These are phyloP conservation scores for Isotomurus palustris DNA, from an alignment of 2,888 invertebrate species.

Conservation along the genomic window DNA sequence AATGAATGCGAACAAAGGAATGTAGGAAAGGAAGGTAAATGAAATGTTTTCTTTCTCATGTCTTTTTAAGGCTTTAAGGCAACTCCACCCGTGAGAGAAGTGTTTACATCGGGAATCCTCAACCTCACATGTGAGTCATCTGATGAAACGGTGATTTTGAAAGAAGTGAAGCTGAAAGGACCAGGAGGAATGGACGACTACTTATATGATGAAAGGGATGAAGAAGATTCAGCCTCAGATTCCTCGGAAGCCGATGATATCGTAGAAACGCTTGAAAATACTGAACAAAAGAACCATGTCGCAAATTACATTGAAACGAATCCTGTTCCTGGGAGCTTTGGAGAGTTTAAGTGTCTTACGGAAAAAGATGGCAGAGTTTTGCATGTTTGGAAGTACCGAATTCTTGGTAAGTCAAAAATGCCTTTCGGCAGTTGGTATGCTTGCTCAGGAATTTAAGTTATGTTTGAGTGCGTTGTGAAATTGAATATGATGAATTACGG, in stretches of 20 bases:
- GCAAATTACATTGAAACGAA: slow-evolving; percentile 34
- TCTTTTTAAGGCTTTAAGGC: slow-evolving; percentile 23
- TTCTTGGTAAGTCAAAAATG: slow-evolving; percentile 36
- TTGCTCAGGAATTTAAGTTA: no score
- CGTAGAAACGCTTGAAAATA: slow-evolving; percentile 28
- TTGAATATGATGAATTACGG: no score
- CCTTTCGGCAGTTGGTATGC: background rate
- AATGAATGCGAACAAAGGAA: no score
- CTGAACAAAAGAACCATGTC: slow-evolving; percentile 29
- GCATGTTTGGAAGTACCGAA: slow-evolving; percentile 34
- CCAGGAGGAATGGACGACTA: slow-evolving; percentile 16
- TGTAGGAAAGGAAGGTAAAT: no score
- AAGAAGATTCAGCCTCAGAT: background rate
- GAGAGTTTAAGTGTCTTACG: slow-evolving; percentile 35
- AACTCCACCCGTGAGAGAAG: slow-evolving; percentile 21
- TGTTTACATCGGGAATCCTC: slow-evolving; percentile 26
- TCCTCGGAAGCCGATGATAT: slow-evolving; percentile 28
- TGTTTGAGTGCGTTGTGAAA: no score
- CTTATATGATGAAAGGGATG: slow-evolving; percentile 14
- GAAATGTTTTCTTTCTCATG: no score
- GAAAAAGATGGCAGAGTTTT: slow-evolving; percentile 34
- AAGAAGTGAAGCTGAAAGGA: slow-evolving; percentile 22
- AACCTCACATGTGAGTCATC: slow-evolving; percentile 33
- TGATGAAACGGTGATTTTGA: slow-evolving; percentile 32
- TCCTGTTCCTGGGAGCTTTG: slow-evolving; percentile 29